Conservation (phyloP, 2,888 invertebrate genomes). For the Synergus japonicus region DNA sequence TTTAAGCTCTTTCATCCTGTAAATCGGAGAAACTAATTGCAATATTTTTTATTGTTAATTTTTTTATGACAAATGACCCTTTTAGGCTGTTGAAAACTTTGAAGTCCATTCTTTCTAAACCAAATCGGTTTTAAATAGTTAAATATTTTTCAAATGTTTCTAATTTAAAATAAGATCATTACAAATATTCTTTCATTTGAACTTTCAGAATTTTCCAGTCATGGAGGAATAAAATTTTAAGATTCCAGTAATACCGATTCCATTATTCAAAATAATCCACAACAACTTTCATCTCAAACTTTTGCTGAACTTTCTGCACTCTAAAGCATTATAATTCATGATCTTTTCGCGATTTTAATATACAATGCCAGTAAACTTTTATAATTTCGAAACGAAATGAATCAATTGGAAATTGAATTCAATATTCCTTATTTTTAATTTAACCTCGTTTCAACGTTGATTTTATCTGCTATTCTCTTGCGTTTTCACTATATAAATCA, state of each 20-base stretch:
- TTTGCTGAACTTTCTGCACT: neutral
- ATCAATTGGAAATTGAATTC: conserved; percentile 1
- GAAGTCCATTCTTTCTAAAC: too few relatives aligned
- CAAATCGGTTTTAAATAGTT: too few relatives aligned
- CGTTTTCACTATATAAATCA: conserved; percentile 13
- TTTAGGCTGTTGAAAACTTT: neutral
- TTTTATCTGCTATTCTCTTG: neutral
- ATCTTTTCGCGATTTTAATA: neutral
- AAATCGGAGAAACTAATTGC: neutral
- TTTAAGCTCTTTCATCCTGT: neutral
- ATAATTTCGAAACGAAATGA: neutral
- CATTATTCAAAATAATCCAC: neutral
- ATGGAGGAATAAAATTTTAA: too few relatives aligned
- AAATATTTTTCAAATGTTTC: too few relatives aligned
- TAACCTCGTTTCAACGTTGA: neutral
- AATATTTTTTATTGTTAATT: neutral
- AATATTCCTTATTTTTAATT: conserved; percentile 11
- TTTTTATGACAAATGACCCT: neutral
- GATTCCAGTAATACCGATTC: neutral
- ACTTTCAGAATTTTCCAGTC: too few relatives aligned
- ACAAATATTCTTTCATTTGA: too few relatives aligned
- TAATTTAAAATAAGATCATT: too few relatives aligned
- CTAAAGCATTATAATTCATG: neutral
- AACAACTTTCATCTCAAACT: neutral
- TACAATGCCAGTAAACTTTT: neutral